Conservation (phyloP, 2,888 invertebrate species). For the Conomelus anceps region DNA sequence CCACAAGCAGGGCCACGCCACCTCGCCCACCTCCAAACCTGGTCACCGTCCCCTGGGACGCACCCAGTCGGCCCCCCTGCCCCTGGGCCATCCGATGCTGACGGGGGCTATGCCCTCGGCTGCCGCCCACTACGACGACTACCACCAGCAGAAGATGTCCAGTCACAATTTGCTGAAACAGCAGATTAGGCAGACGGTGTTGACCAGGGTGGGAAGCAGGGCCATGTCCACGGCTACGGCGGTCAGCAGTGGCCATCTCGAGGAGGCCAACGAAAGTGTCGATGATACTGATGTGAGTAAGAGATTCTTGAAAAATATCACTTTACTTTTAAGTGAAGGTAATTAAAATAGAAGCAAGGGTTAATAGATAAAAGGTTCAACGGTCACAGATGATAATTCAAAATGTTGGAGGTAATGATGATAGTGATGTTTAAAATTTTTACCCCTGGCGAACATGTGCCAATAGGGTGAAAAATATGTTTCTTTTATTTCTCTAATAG, state of each 20-base stretch:
- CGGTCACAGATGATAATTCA: too few species aligned
- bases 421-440: too few species aligned
- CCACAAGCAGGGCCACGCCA: constrained; percentile 48
- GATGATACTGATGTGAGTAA: constrained; percentile 29
- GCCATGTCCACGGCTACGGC: constrained; percentile 40
- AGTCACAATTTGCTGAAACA: constrained; percentile 51
- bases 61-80: constrained; percentile 89
- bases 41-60: constrained; percentile 78
- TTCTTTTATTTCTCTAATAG: too few species aligned
- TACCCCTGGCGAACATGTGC: too few species aligned
- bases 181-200: constrained; percentile 80
- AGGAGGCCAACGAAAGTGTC: constrained; percentile 35
- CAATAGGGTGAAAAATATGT: too few species aligned
- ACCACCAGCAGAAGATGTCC: constrained; percentile 48
- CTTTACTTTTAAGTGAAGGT: too few species aligned
- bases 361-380: too few species aligned
- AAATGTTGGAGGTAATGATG: too few species aligned
- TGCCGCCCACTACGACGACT: constrained; percentile 48
- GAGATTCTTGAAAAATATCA: too few species aligned
- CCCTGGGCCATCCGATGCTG: constrained; percentile 82
- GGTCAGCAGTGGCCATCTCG: constrained; percentile 34
- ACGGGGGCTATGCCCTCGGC: constrained; percentile 42
- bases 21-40: not conserved
- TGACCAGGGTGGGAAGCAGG: constrained; percentile 64
- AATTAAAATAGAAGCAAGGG: too few species aligned